phyloP scores from a whole-genome alignment of 2,888 invertebrate species.

The Megastigmus dorsalis region DNA sequence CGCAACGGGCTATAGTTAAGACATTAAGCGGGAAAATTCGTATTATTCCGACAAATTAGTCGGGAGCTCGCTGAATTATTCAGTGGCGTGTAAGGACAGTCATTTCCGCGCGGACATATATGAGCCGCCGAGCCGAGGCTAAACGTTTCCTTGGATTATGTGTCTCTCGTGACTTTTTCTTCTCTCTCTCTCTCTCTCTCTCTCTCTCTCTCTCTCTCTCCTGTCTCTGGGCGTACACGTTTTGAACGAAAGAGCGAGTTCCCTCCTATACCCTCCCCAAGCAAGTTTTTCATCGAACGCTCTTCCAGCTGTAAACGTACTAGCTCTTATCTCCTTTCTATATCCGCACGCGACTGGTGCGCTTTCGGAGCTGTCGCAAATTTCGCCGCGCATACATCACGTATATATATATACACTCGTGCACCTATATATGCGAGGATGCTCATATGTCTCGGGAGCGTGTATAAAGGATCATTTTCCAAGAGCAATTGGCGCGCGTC shows the following conservation, averaged over 20 bases:
- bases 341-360: neutral
- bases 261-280: too few species aligned
- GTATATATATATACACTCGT: too few species aligned
- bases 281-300: too few species aligned
- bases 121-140: neutral
- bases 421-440: neutral
- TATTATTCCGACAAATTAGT: slow-evolving; percentile 1
- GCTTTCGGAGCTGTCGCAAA: neutral
- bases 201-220: too few species aligned
- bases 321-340: neutral
- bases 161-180: neutral
- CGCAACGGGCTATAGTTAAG: too few species aligned
- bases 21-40: neutral
- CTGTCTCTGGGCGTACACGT: too few species aligned
- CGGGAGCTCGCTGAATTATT: slow-evolving; percentile 21
- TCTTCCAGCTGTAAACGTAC: too few species aligned
- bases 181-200: neutral
- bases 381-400: too few species aligned
- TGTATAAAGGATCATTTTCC: slow-evolving; percentile 46
- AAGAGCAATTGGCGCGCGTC: slow-evolving; percentile 29
- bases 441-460: slow-evolving; percentile 1
- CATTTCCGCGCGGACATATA: neutral
- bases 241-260: too few species aligned
- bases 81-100: slow-evolving; percentile 14
- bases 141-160: slow-evolving; percentile 6